Percentiles rank a stretch among this genome's conserved stretches.
phyloP scores from a whole-genome alignment of 2,113 vertebrate genomes.

The Etia nguti region DNA sequence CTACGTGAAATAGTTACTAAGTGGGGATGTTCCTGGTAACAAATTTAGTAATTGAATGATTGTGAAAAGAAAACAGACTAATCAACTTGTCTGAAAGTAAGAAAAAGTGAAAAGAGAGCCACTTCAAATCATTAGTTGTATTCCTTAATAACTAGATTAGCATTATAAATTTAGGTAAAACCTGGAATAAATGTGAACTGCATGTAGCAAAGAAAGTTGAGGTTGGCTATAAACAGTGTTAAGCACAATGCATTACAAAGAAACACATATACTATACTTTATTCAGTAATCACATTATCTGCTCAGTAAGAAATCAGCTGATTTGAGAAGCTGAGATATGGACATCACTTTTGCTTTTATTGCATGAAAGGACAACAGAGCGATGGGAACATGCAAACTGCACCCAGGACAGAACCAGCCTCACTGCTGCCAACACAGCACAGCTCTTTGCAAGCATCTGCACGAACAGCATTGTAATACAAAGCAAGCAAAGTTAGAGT shows the following conservation, averaged over 20 bases:
- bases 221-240: not conserved
- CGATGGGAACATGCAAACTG: not conserved
- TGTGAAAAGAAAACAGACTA: not conserved
- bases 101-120: not conserved
- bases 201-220: not conserved
- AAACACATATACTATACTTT: not conserved
- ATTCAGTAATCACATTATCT: not conserved
- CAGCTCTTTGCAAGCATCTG: not conserved
- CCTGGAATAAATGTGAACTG: not conserved
- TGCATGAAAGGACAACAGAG: not conserved
- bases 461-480: not conserved
- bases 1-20: not conserved
- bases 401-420: not conserved
- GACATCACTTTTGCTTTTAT: not conserved
- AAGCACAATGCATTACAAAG: not conserved
- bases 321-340: not conserved
- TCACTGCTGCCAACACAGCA: not conserved
- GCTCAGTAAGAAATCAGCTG: not conserved
- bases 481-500: not conserved
- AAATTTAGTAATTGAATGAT: not conserved
- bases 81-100: not conserved
- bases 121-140: not conserved
- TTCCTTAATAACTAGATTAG: not conserved
- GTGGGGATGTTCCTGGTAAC: not conserved
- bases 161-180: not conserved